Percentiles rank a stretch among this genome's conserved stretches.
These are phyloP conservation scores for Hipparchia semele DNA, from an alignment of 2,888 invertebrate genomes.

Conservation along the genomic window DNA sequence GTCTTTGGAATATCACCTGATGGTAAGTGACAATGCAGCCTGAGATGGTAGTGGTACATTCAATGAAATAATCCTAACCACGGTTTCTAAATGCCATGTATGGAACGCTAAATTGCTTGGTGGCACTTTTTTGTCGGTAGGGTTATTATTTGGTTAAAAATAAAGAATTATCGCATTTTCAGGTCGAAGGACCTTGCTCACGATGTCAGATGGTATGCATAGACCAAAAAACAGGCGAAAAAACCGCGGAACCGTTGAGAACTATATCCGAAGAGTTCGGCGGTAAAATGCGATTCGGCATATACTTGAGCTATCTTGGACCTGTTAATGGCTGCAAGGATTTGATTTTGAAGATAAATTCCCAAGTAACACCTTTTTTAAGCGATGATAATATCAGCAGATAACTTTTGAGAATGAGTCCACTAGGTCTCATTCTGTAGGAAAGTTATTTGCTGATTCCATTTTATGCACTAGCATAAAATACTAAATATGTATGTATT, in stretches of 20 bases:
- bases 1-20: too few relatives aligned
- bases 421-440: too few relatives aligned
- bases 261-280: slow-evolving; percentile 88
- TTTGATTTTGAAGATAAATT: slow-evolving; percentile 49
- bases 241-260: slow-evolving; percentile 89
- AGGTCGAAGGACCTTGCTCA: slow-evolving; percentile 91
- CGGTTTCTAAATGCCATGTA: too few relatives aligned
- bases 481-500: too few relatives aligned
- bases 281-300: slow-evolving; percentile 92
- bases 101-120: too few relatives aligned
- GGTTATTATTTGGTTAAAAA: not conserved
- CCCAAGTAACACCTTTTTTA: slow-evolving; percentile 54
- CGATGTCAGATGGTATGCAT: slow-evolving; percentile 98
- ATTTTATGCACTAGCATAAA: too few relatives aligned
- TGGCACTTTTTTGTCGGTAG: too few relatives aligned
- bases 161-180: slow-evolving; percentile 33
- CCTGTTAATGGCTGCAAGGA: slow-evolving; percentile 59
- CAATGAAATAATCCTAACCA: too few relatives aligned
- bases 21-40: too few relatives aligned
- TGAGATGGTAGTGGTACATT: too few relatives aligned
- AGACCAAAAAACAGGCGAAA: slow-evolving; percentile 92
- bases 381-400: slow-evolving; percentile 47
- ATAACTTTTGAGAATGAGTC: not conserved
- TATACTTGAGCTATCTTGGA: slow-evolving; percentile 85
- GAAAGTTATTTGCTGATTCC: too few relatives aligned